Evolutionary conservation across 2,113 vertebrate genomes (phyloP), one percentile per base, ranked within the genome.

Genomic region (Equus quagga): DNA sequence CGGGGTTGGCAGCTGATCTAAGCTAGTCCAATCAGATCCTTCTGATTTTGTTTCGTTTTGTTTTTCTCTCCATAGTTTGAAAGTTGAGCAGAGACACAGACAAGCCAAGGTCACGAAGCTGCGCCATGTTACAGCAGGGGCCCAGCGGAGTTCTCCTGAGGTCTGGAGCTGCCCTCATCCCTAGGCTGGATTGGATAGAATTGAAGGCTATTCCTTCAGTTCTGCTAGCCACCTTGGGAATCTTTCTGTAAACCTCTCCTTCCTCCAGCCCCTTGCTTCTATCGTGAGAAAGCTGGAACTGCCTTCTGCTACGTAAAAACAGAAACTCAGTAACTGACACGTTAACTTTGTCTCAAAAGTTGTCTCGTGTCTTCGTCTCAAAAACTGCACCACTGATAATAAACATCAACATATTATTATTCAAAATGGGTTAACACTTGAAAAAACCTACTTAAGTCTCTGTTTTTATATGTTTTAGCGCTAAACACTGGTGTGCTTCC

Each of bases 71-170:
- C 75, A 64, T 60, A 33, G 14, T 82, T 58, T 93, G 65, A 78
- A 72, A 69, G 85, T 14, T 91, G 78, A 89, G 19, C n/a, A 91
- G 46, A 62, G 73, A 82, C 46, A 46, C 11, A 91, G 85, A 91
- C 33, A 96, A 90, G 72, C 24, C 88, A 95, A 93, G 15, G 91
- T 62, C 44, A 24, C 0, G 60, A 82, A 49, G 21, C 5, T 67
- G 70, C 84, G 18, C 58, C 36, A n/a, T 10, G 9, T 56, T 17
- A n/a, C 0, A 51, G 72, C 5, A 1, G 3, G 5, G 33, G 10
- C 14, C 31, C 33, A 60, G n/a, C 33, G 13, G 64, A 72, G 54
- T 58, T 83, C 11, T 70, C 17, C 28, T 81, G 91, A n/a, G 1
- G 46, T 65, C 28, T 65, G 19, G 17, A 79, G 33, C 51, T 81